phyloP scores from a whole-genome alignment of 2,888 invertebrate genomes.

The Anoncus sp. region DNA sequence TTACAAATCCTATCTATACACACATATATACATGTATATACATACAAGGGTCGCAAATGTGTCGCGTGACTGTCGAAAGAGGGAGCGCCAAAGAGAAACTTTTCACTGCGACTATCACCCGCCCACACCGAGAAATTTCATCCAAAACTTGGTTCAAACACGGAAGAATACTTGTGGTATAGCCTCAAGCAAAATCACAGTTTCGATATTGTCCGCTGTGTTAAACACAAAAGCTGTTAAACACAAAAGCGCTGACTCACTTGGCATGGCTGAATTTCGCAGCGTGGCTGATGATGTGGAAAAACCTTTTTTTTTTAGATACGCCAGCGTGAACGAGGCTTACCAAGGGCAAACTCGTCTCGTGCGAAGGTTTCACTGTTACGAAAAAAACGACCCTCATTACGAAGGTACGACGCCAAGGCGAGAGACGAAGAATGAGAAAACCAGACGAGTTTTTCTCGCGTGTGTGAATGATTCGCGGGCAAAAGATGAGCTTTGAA shows the following conservation, averaged over 20 bases:
- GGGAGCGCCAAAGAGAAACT: conserved; percentile 26
- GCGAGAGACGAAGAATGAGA: neutral
- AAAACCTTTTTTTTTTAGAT: neutral
- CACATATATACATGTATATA: neutral
- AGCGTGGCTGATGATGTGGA: neutral
- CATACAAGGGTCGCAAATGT: neutral
- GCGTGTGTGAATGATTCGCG: neutral
- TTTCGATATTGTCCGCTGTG: conserved; percentile 8
- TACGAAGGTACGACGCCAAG: conserved; percentile 1
- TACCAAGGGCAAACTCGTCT: neutral
- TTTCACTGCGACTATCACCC: conserved; percentile 35
- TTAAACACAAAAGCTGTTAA: neutral
- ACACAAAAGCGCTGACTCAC: neutral
- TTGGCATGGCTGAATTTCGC: neutral
- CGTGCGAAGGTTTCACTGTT: neutral
- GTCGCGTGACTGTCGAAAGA: conserved; percentile 50
- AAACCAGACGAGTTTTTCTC: conserved; percentile 4
- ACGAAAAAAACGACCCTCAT: conserved; percentile 5
- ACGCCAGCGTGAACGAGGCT: neutral
- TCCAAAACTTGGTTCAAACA: conserved; percentile 34
- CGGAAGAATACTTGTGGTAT: conserved; percentile 32
- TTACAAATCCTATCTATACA: conserved; percentile 12
- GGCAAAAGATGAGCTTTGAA: neutral
- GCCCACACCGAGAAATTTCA: conserved; percentile 45
- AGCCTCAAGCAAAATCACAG: conserved; percentile 28